Evolutionary conservation across 2,888 invertebrate genomes (phyloP).

Genomic region (Polyommatus iphigenia): DNA sequence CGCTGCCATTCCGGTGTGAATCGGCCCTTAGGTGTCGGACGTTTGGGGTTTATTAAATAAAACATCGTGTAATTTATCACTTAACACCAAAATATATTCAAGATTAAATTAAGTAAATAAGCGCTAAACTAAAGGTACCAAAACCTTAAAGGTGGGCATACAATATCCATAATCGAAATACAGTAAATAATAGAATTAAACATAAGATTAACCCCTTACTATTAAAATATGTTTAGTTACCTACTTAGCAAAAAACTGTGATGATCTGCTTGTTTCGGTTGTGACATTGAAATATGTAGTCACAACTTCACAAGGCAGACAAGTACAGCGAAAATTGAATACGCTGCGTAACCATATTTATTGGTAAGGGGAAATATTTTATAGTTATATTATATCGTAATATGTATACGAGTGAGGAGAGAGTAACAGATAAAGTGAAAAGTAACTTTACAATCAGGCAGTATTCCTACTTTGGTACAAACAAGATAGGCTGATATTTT

Average conservation of each 20-base stretch:
- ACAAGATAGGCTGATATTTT: background rate
- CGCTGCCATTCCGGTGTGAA: no score
- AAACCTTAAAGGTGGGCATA: background rate
- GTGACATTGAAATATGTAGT: no score
- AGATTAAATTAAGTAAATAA: conserved; percentile 6
- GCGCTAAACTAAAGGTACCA: background rate
- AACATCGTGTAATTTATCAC: background rate
- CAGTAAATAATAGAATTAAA: background rate
- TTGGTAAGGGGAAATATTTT: background rate
- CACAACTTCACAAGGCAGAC: no score
- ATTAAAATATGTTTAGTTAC: background rate
- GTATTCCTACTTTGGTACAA: background rate
- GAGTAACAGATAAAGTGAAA: background rate
- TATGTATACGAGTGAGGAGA: no score
- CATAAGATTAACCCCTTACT: background rate
- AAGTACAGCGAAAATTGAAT: background rate
- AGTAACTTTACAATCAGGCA: background rate
- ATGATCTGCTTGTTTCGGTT: no score
- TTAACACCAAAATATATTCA: background rate
- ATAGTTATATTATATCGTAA: no score
- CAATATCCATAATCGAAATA: conserved; percentile 6
- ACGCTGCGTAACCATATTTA: background rate
- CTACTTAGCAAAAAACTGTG: background rate
- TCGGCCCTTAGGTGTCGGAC: no score
- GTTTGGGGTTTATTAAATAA: background rate